Evolutionary conservation across 1,140 invertebrate species (phyloP).

Genomic region (Drosophila funebris): DNA sequence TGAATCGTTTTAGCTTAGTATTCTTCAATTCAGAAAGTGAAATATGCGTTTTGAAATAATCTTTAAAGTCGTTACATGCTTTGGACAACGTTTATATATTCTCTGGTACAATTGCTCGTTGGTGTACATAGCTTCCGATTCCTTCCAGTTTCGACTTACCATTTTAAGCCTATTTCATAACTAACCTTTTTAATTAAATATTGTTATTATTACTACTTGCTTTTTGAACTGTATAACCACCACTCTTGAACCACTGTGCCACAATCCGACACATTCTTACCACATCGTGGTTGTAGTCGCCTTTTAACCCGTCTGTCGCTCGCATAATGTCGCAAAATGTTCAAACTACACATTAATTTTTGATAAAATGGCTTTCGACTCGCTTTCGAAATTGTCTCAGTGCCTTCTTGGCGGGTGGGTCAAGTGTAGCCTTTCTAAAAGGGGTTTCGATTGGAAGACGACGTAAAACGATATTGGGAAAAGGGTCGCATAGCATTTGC

Average conservation of each 20-base stretch:
- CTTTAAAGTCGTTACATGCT: too few species aligned
- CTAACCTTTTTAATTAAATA: too few species aligned
- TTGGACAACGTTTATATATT: too few species aligned
- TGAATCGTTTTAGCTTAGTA: too few species aligned
- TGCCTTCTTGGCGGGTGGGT: background rate
- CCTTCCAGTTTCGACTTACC: too few species aligned
- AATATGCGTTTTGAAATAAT: too few species aligned
- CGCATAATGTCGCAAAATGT: constrained; percentile 79
- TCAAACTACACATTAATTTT: constrained; percentile 79
- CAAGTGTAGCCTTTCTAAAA: background rate
- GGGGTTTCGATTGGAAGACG: constrained; percentile 31
- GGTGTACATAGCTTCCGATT: too few species aligned
- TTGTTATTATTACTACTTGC: too few species aligned
- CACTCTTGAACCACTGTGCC: constrained; percentile 31
- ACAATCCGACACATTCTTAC: background rate
- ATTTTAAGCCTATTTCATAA: too few species aligned
- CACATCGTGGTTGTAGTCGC: constrained; percentile 33
- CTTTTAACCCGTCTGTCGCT: constrained; percentile 69
- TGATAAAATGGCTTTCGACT: constrained; percentile 81
- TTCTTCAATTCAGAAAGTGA: too few species aligned
- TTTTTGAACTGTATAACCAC: background rate
- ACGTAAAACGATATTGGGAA: constrained; percentile 28
- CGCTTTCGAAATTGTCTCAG: constrained; percentile 47
- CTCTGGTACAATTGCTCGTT: too few species aligned
- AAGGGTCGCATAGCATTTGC: constrained; percentile 16